phyloP scores from a whole-genome alignment of 1,140 invertebrate species.

The Calycopis cecrops region DNA sequence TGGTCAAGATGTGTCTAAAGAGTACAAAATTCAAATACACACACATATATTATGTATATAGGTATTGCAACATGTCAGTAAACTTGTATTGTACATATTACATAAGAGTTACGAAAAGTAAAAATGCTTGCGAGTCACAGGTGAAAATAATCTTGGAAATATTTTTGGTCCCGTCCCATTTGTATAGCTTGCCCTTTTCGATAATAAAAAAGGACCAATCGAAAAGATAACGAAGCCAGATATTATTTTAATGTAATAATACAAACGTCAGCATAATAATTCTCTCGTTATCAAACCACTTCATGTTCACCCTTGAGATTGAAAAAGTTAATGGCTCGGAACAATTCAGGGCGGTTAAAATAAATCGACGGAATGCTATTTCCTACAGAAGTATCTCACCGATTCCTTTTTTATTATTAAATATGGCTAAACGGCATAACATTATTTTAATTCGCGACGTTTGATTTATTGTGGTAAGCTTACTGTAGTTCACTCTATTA shows the following conservation, averaged over 20 bases:
- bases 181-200: too few species aligned
- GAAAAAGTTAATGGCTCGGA: slow-evolving; percentile 60
- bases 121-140: too few species aligned
- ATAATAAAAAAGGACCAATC: too few species aligned
- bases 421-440: background rate
- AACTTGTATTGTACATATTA: too few species aligned
- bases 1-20: too few species aligned
- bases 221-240: background rate
- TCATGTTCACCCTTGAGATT: slow-evolving; percentile 50
- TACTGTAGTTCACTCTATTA: background rate
- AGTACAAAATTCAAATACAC: too few species aligned
- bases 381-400: slow-evolving; percentile 42
- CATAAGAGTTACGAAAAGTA: too few species aligned
- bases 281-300: slow-evolving; percentile 47
- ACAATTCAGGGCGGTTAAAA: slow-evolving; percentile 54
- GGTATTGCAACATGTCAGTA: too few species aligned
- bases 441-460: background rate
- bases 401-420: slow-evolving; percentile 21
- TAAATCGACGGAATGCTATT: slow-evolving; percentile 59
- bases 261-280: slow-evolving; percentile 29
- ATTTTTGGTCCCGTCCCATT: too few species aligned
- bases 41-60: too few species aligned
- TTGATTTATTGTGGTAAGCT: too few species aligned
- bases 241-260: slow-evolving; percentile 7
- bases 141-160: too few species aligned